These are phyloP conservation scores for fruit fly (Drosophila melanogaster) DNA, from an alignment of 1,140 invertebrate genomes.

Conservation along the genomic window DNA sequence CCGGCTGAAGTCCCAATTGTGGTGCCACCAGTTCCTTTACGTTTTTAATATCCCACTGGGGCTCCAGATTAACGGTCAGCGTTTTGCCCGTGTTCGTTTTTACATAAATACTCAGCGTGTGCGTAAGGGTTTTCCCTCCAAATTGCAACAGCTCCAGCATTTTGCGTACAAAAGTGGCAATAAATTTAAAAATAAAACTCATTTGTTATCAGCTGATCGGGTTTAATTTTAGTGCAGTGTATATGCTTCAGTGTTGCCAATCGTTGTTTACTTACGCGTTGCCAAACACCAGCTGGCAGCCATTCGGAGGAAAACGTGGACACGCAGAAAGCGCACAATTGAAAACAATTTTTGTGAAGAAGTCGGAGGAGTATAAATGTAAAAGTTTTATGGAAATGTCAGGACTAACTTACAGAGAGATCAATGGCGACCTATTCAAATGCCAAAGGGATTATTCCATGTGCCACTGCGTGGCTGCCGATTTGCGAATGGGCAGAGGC, in stretches of 20 bases:
- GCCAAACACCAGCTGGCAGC: conserved; percentile 11
- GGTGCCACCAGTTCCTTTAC: conserved; percentile 90
- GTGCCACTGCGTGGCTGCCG: conserved; percentile 87
- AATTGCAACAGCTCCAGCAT: conserved; percentile 89
- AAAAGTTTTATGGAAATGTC: conserved; percentile 34
- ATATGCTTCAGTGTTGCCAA: background rate
- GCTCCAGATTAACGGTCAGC: conserved; percentile 89
- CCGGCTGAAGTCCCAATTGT: conserved; percentile 88
- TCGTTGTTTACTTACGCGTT: conserved; percentile 14
- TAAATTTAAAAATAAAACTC: conserved; percentile 87
- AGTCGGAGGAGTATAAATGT: background rate
- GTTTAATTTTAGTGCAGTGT: no score
- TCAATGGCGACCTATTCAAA: conserved; percentile 86
- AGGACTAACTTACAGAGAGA: conserved; percentile 68
- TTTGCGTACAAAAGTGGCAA: conserved; percentile 86
- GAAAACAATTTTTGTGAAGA: conserved; percentile 16
- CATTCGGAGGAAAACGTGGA: conserved; percentile 5
- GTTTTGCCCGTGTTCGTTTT: conserved; percentile 90
- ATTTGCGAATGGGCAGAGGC: conserved; percentile 87
- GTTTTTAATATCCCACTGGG: conserved; percentile 90
- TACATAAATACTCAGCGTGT: conserved; percentile 89
- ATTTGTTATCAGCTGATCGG: conserved; percentile 77
- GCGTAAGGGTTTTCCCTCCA: conserved; percentile 86
- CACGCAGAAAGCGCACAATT: conserved; percentile 30
- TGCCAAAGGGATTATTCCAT: conserved; percentile 84